Percentiles rank a stretch among this genome's conserved stretches.
These are phyloP conservation scores for Mimachlamys varia DNA, from an alignment of 2,888 invertebrate species.

Conservation along the genomic window DNA sequence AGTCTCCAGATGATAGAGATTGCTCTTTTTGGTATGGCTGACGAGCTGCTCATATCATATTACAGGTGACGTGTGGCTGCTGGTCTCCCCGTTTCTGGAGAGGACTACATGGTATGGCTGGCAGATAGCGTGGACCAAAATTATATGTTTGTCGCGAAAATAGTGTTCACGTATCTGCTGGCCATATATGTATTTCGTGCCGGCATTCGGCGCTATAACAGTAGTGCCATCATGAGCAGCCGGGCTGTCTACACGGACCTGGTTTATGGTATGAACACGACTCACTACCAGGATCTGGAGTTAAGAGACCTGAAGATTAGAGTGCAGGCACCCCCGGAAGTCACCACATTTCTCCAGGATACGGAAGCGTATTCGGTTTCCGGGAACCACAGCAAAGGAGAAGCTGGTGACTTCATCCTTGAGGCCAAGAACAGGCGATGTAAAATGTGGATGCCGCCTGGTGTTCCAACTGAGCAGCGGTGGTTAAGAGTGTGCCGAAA, in stretches of 20 bases:
- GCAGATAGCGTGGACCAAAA: too few relatives aligned
- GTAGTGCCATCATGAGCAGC: not conserved
- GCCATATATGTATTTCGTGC: slow-evolving; percentile 44
- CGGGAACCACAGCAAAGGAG: slow-evolving; percentile 43
- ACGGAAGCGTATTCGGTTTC: slow-evolving; percentile 36
- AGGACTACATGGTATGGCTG: too few relatives aligned
- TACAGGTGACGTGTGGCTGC: too few relatives aligned
- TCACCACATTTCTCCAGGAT: slow-evolving; percentile 34
- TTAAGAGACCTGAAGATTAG: slow-evolving; percentile 32
- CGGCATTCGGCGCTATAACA: slow-evolving; percentile 37
- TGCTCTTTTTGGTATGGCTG: too few relatives aligned
- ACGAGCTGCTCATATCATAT: too few relatives aligned
- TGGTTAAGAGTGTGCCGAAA: slow-evolving; percentile 44
- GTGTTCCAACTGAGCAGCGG: slow-evolving; percentile 32
- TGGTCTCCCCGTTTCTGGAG: too few relatives aligned
- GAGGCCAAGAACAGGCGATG: slow-evolving; percentile 37
- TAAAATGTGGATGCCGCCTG: slow-evolving; percentile 43
- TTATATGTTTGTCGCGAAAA: too few relatives aligned
- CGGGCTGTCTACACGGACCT: slow-evolving; percentile 32
- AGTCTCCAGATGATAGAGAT: too few relatives aligned
- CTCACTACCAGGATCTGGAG: too few relatives aligned
- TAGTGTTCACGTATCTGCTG: too few relatives aligned
- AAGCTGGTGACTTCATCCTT: slow-evolving; percentile 46
- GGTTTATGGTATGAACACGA: slow-evolving; percentile 43
- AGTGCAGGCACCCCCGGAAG: slow-evolving; percentile 32